Evolutionary conservation across 2,113 vertebrate species (phyloP), one percentile per base, ranked within the genome.

Genomic region (Poeciliopsis retropinna): DNA sequence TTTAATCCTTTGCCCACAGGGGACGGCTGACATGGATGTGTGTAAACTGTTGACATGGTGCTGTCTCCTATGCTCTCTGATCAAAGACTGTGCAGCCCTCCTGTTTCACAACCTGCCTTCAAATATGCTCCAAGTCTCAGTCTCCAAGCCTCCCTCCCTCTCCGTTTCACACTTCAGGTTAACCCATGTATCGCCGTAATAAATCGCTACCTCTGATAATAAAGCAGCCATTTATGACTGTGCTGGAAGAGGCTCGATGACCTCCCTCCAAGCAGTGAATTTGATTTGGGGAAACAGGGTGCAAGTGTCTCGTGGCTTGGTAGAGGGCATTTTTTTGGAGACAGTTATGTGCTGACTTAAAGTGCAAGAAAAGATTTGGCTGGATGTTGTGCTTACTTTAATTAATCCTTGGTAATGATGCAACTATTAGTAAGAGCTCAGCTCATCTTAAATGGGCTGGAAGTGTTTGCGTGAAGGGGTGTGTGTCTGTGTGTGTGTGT

Each of bases 391-490:
- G 84, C 88, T 87, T 81, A 79, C 81, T 89, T 91, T 93, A 94
- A 94, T 95, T 94, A 95, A 95, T 94, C 90, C 90, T 75, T 71
- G 54, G 85, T 93, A 94, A 94, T 95, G 95, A 95, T 94, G 95
- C 92, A 95, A 95, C 92, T 85, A 82, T 91, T 89, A 83, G 95
- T 92, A 95, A 95, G 89, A 93, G 89, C 88, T 75, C 85, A 67
- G 88, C 79, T 85, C 30, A 82, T 87, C 79, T 88, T 89, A 88
- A 91, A 89, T 86, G 85, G 39, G 87, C 76, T 84, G 32, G 37
- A 76, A 57, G 14, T 62, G 87, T 81, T 79, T 76, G 65, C n/a
- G 75, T 62, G n/a, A 69, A 41, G 37, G 44, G 70, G 62, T 60
- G 44, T 39, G 31, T 34, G 28, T 44, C 14, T 3, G 41, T 15